Evolutionary conservation across 2,888 invertebrate genomes (phyloP), one percentile per base, ranked within the genome.

Genomic region (Gordius sp.): DNA sequence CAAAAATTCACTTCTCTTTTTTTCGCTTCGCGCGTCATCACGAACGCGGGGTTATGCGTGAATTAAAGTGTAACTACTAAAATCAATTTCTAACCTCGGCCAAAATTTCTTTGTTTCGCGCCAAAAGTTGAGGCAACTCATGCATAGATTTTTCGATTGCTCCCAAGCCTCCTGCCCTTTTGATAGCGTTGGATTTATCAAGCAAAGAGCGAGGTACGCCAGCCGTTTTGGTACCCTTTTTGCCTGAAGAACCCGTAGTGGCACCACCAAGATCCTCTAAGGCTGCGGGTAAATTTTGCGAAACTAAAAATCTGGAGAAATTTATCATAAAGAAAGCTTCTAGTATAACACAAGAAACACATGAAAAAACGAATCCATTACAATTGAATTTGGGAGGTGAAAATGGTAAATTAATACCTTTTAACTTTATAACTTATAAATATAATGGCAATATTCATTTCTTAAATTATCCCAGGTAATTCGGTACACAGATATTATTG

Each of bases 211-310:
- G 83, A 1, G 97, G 93, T 63, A 93, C 76, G 62, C 76, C 76
- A 2, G 76, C 75, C 23, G 69, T 71, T 20, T 47, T 47, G 16
- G 47, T 18, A 18, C 47, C 47, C 4, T 8, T 20, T 4, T 20
- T 8, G 47, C 23, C 16, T 4, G 47, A 20, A 4, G 20, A 20
- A 20, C 20, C 47, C 8, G n/a, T 8, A 8, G 47, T 13, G 47
- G 16, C 47, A 8, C n/a, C n/a, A 39, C 4, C 27, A n/a, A 54
- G 8, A 62, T 78, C 79, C 72, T 97, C 93, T 58, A 93, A 76
- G 57, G 89, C 85, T n/a, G 91, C 93, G 4, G 97, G 93, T 64
- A 97, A 76, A 74, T 86, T 91, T 62, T 93, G 74, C 60, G 85
- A 85, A 1, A 89, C 83, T 66, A 97, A 73, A 56, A 85, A 76